Evolutionary conservation across 2,797 vertebrate genomes (phyloP), one percentile per base, ranked within the genome.

Genomic region (Sus cebifrons): DNA sequence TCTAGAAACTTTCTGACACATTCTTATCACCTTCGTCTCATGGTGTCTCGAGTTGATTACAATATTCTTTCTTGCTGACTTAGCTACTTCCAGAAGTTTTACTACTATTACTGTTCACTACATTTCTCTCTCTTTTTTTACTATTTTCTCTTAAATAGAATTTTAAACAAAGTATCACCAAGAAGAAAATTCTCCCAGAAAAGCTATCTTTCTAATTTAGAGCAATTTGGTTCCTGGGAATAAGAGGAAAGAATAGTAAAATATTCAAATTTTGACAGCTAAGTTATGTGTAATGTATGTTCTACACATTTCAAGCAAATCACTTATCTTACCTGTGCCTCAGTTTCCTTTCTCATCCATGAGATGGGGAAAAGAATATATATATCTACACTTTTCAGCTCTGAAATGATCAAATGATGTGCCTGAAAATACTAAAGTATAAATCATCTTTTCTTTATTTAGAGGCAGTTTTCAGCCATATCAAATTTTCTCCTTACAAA

Each of bases 141-240:
- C 36, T 78, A 58, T 25, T 65, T 94, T 88, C 12, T 91, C 14
- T 67, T 89, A 62, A 52, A 84, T 5, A 81, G 44, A 23, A 91
- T 84, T 96, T 96, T 84, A 64, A 87, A 60, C 75, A 62, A 96
- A 95, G 16, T 74, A 27, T 20, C 25, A 70, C 36, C 77, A 84
- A 88, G n/a, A 79, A 74, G 40, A 92, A 79, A 71, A 77, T 79
- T 77, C 23, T 77, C n/a, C n/a, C 32, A 75, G 60, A 36, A 44
- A 91, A 88, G 6, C 65, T 32, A 62, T 73, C 32, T 79, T 92
- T 68, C 44, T 75, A 93, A 88, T 71, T 79, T 65, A 75, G 60
- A 74, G 52, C 54, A 68, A 84, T 81, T 79, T 75, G 64, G 32
- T 67, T 93, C 56, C 40, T 56, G 15, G 18, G n/a, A 92, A 89